Conservation (phyloP, 2,797 vertebrate genomes). For the Danio jaintianensis region DNA sequence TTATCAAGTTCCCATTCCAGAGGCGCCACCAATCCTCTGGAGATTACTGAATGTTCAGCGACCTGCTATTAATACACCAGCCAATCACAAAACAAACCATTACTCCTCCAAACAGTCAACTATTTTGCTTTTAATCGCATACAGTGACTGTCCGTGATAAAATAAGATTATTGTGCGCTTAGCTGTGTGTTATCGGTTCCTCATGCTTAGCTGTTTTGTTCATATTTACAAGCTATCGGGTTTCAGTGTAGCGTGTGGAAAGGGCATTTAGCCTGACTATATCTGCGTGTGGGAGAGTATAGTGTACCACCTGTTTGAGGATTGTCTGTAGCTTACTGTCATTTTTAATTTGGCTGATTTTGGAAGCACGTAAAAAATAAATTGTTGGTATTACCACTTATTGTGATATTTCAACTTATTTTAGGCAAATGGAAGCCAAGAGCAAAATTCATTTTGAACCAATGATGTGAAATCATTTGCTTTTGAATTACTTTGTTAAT, state of each 20-base stretch:
- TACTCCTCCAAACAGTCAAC: not conserved
- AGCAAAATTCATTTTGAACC: too few species aligned
- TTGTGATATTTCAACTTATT: too few species aligned
- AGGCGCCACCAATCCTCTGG: conserved; percentile 30
- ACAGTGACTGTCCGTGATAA: conserved; percentile 16
- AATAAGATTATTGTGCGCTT: conserved; percentile 39
- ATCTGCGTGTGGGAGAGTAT: conserved; percentile 18
- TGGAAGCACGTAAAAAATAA: not conserved
- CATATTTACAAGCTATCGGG: conserved; percentile 21
- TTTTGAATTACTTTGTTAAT: too few species aligned
- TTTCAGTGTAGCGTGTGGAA: conserved; percentile 35
- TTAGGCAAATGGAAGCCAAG: too few species aligned
- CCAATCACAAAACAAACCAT: conserved; percentile 39
- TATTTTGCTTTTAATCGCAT: not conserved
- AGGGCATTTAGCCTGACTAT: conserved; percentile 23
- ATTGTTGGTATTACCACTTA: too few species aligned
- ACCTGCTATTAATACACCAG: conserved; percentile 35
- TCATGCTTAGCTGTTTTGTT: conserved; percentile 13
- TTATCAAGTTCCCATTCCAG: conserved; percentile 55
- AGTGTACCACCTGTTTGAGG: conserved; percentile 14
- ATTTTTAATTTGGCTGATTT: not conserved
- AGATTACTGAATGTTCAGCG: conserved; percentile 38
- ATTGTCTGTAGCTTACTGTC: not conserved
- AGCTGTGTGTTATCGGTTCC: conserved; percentile 28
- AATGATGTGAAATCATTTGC: too few species aligned